These are phyloP conservation scores for Callosobruchus maculatus DNA, from an alignment of 2,888 invertebrate species.

Conservation along the genomic window DNA sequence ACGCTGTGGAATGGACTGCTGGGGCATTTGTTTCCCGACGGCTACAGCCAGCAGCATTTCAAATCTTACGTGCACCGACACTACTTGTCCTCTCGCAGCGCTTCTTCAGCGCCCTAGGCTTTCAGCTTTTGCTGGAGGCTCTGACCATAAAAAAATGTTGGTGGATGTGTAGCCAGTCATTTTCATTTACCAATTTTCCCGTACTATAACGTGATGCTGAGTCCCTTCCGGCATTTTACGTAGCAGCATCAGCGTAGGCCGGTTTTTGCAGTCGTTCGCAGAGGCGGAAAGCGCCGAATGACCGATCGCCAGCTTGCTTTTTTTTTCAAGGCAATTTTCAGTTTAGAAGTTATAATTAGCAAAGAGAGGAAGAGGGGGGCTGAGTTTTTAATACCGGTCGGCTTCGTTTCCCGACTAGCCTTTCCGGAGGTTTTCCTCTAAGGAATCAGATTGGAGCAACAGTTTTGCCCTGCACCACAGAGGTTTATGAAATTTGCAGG, in stretches of 20 bases:
- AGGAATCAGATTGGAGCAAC: neutral
- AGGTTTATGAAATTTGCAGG: neutral
- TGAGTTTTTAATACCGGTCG: neutral
- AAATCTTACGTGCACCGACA: too few relatives aligned
- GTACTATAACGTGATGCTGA: neutral
- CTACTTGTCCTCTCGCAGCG: too few relatives aligned
- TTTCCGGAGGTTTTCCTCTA: neutral
- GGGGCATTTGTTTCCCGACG: too few relatives aligned
- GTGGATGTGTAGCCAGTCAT: too few relatives aligned
- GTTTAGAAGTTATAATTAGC: neutral
- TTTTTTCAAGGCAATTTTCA: neutral
- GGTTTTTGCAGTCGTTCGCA: neutral
- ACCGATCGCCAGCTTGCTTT: neutral
- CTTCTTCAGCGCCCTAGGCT: too few relatives aligned
- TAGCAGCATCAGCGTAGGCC: neutral
- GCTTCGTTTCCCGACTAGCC: neutral
- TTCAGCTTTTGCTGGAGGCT: too few relatives aligned
- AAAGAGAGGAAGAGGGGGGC: neutral
- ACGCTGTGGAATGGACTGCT: too few relatives aligned
- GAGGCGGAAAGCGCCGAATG: neutral
- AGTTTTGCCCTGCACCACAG: neutral
- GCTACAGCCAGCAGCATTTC: too few relatives aligned
- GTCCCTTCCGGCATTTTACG: neutral
- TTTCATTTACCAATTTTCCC: too few relatives aligned
- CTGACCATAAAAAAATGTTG: too few relatives aligned